phyloP scores from a whole-genome alignment of 2,113 vertebrate genomes.

The Caretta caretta region DNA sequence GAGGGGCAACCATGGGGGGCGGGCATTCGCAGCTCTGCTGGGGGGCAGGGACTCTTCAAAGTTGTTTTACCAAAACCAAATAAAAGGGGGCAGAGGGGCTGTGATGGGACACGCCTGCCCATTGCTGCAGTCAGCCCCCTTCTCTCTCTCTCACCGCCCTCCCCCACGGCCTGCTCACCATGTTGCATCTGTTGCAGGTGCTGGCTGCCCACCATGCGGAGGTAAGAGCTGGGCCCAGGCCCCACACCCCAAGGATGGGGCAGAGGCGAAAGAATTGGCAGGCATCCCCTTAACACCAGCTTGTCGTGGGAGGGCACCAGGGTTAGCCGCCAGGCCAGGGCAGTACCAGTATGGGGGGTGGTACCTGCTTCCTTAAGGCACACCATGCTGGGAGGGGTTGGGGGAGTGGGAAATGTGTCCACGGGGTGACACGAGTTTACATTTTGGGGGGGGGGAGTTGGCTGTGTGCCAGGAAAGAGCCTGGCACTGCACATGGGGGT shows the following conservation, averaged over 20 bases:
- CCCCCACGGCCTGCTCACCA: accelerated
- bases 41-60: too few species aligned
- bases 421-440: too few species aligned
- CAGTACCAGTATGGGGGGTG: accelerated
- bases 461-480: not conserved
- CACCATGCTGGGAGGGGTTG: accelerated
- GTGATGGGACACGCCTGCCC: not conserved
- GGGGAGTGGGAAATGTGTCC: accelerated
- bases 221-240: not conserved
- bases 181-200: not conserved
- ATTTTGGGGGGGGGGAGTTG: too few species aligned
- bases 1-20: too few species aligned
- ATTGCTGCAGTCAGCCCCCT: not conserved
- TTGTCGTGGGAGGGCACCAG: too few species aligned
- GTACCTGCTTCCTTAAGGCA: accelerated
- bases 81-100: too few species aligned
- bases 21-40: too few species aligned
- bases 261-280: not conserved
- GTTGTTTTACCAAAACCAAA: not conserved
- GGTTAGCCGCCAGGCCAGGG: too few species aligned
- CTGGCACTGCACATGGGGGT: not conserved
- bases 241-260: too few species aligned
- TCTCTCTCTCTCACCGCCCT: not conserved
- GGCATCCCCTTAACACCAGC: not conserved
- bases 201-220: not conserved